Evolutionary conservation across 2,113 vertebrate genomes (phyloP).

Genomic region (Clarias gariepinus): DNA sequence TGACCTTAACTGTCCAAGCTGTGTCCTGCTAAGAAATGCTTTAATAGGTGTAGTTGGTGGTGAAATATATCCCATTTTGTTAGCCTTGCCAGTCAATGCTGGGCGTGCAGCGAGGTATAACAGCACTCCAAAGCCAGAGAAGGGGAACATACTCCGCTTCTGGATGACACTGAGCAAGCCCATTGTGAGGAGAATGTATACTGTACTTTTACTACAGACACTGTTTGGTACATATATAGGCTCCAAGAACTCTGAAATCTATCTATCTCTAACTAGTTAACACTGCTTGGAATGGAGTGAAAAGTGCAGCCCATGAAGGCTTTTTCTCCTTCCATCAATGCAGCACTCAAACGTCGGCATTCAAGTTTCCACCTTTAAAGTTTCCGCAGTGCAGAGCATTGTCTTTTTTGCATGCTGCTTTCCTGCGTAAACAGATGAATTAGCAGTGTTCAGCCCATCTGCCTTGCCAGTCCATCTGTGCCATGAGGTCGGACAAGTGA

Average conservation of each 20-base stretch:
- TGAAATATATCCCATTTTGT: conserved; percentile 79
- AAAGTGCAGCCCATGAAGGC: too few species aligned
- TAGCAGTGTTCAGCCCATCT: too few species aligned
- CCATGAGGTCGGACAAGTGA: too few species aligned
- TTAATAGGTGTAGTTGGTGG: conserved; percentile 77
- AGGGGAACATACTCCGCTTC: conserved; percentile 76
- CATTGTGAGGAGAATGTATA: conserved; percentile 77
- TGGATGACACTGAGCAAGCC: conserved; percentile 75
- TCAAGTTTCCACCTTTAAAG: too few species aligned
- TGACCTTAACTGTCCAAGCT: conserved; percentile 80
- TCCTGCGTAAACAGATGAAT: too few species aligned
- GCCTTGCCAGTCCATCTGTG: too few species aligned
- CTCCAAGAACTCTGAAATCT: conserved; percentile 74
- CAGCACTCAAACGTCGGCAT: too few species aligned
- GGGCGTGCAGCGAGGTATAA: conserved; percentile 80
- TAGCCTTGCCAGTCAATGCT: conserved; percentile 82
- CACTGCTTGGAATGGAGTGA: too few species aligned
- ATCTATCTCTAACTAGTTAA: too few species aligned
- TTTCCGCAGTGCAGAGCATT: too few species aligned
- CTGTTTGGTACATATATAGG: conserved; percentile 79
- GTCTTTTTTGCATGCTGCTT: too few species aligned
- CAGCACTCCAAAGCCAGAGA: conserved; percentile 79
- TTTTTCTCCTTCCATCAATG: too few species aligned
- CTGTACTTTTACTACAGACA: conserved; percentile 77
- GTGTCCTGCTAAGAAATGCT: conserved; percentile 74